Percentiles rank a stretch among this genome's conserved stretches.
These are phyloP conservation scores for Leptonema lineaticorne DNA, from an alignment of 1,140 invertebrate genomes.

Conservation along the genomic window DNA sequence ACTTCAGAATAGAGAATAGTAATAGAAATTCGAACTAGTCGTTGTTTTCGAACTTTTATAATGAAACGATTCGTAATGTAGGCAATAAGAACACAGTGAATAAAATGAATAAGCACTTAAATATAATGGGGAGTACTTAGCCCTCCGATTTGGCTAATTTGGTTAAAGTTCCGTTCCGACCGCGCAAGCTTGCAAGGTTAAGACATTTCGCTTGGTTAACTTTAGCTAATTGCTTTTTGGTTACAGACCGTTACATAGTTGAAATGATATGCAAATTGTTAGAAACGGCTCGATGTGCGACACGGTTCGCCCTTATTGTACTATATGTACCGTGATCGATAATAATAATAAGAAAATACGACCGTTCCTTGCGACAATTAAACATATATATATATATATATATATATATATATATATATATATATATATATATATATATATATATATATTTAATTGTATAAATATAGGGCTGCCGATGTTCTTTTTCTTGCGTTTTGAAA, in stretches of 20 bases:
- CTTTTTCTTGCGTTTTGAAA: too few species aligned
- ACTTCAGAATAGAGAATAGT: too few species aligned
- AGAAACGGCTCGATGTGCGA: conserved; percentile 5
- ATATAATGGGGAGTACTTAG: too few species aligned
- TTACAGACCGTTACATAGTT: conserved; percentile 35
- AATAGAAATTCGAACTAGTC: too few species aligned
- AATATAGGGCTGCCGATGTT: not conserved
- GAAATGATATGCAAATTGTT: conserved; percentile 37
- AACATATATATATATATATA: not conserved
- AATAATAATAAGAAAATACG: not conserved
- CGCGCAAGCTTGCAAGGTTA: conserved; percentile 30
- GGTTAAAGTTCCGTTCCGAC: conserved; percentile 19
- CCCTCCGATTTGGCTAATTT: conserved; percentile 21
- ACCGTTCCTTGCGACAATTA: not conserved
- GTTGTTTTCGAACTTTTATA: too few species aligned
- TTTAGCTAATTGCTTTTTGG: conserved; percentile 38
- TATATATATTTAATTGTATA: not conserved
- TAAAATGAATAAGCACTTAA: too few species aligned
- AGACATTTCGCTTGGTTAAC: conserved; percentile 30
- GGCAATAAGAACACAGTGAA: too few species aligned
- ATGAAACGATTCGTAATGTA: too few species aligned
- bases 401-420: not conserved
- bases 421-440: not conserved
- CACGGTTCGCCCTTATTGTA: not conserved
- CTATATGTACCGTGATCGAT: not conserved